Base-by-base conservation (phyloP, 2,113 vertebrate genomes). In the Pogonocichla stellata region DNA sequence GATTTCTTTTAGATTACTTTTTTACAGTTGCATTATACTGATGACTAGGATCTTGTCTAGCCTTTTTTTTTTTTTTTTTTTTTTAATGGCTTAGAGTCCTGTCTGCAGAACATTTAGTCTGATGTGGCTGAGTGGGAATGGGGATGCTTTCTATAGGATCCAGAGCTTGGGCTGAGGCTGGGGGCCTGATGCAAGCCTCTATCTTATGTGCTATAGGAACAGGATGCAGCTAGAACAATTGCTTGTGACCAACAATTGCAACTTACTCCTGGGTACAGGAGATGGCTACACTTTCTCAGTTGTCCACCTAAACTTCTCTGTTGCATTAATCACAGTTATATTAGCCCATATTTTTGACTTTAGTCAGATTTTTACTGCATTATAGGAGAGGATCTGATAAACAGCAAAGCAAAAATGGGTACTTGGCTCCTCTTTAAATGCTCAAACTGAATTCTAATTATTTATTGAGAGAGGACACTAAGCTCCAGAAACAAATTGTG, bases 201-300 rank as follows among this genome's bases (percentile, higher is more conserved):
- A 36, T 61, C 28, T 53, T 61, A 47, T 0, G 0, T 33, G 5
- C 24, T 40, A 34, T 5, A 61, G 33, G 18, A 20, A 8, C 8
- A 90, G 67, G 25, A 77, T 50, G 14, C 33, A 88, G 34, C 14
- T 65, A n/a, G 33, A 29, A 9, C 13, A 50, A 54, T 60, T 53
- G 26, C 28, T n/a, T 75, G 50, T 3, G 8, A 40, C 31, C 9
- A 6, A 53, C 29, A 86, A 33, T 6, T 83, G 24, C 9, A 19
- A 50, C 16, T 77, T 90, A 24, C 11, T 69, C 9, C n/a, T 77
- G 40, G 25, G 5, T 67, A n/a, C 14, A 9, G 36, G 26, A 72
- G 14, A 33, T 38, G 34, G 42, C 42, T 69, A 10, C 2, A 3
- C 26, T 78, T 92, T 64, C 15, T 78, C n/a, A 65, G 48, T 79